Percentiles rank a stretch among this genome's conserved stretches.
Evolutionary conservation across 2,797 vertebrate species (phyloP).

Genomic region (Pipistrellus pipistrellus): DNA sequence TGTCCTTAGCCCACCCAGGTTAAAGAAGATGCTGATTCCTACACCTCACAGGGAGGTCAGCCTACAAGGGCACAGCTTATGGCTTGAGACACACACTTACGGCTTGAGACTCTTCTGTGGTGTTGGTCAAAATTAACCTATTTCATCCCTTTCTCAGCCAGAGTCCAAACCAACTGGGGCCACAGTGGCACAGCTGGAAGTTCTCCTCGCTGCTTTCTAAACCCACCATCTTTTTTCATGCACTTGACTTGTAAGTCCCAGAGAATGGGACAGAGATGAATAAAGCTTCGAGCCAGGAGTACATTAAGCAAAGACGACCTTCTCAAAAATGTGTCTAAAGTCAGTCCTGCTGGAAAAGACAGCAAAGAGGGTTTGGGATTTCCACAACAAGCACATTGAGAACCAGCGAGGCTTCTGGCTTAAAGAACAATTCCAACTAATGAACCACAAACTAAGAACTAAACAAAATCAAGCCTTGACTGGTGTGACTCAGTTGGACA

Average conservation of each 20-base stretch:
- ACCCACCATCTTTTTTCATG: not conserved
- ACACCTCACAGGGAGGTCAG: slow-evolving; percentile 43
- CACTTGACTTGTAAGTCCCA: not conserved
- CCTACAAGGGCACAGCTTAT: not conserved
- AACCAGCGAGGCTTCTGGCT: not conserved
- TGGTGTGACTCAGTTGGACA: not conserved
- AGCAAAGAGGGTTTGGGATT: not conserved
- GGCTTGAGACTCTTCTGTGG: not conserved
- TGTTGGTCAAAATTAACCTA: not conserved
- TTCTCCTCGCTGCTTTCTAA: not conserved
- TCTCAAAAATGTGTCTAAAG: not conserved
- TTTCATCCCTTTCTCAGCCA: not conserved
- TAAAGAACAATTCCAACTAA: not conserved
- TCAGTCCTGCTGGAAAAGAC: not conserved
- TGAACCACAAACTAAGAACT: slow-evolving; percentile 26
- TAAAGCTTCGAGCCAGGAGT: not conserved
- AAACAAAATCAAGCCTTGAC: not conserved
- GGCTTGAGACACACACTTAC: not conserved
- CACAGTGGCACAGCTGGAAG: not conserved
- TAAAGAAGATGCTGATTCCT: slow-evolving; percentile 38
- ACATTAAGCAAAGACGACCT: not conserved
- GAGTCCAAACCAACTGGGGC: not conserved
- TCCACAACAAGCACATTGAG: not conserved
- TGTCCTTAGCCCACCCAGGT: not conserved
- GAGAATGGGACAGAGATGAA: not conserved